Percentiles rank a stretch among this genome's conserved stretches.
Evolutionary conservation across 1,140 invertebrate species (phyloP).

Genomic region (Triops longicaudatus): DNA sequence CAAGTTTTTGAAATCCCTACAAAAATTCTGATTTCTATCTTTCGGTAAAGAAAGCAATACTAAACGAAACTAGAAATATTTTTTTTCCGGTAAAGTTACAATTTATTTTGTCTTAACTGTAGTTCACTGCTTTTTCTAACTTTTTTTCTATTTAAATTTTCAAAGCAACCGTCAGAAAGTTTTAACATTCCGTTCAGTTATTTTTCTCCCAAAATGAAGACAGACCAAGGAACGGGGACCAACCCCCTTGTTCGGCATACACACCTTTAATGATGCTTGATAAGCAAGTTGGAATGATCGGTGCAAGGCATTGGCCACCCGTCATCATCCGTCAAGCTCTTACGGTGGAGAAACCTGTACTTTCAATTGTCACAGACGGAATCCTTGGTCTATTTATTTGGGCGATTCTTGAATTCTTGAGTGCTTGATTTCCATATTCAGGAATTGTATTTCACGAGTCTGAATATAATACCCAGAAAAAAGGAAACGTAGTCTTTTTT

Average conservation of each 20-base stretch:
- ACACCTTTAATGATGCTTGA: slow-evolving; percentile 12
- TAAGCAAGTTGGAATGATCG: background rate
- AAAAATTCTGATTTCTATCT: no score
- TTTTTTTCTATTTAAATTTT: no score
- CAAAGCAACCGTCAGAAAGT: no score
- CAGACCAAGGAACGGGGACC: no score
- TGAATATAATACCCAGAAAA: background rate
- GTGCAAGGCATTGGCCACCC: background rate
- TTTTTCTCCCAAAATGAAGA: no score
- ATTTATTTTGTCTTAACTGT: no score
- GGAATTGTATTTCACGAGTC: background rate
- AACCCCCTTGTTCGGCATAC: background rate
- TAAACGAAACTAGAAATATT: no score
- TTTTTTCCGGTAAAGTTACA: no score
- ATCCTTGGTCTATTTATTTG: background rate
- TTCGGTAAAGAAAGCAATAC: no score
- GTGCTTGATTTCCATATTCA: background rate
- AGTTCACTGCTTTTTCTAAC: no score
- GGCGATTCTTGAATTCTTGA: background rate
- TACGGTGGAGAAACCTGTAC: background rate
- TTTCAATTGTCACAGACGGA: background rate
- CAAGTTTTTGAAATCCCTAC: background rate
- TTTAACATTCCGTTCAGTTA: no score
- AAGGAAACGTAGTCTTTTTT: background rate
- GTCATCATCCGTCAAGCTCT: background rate